Evolutionary conservation across 2,113 vertebrate genomes (phyloP), one percentile per base, ranked within the genome.

Genomic region (Carassius carassius): DNA sequence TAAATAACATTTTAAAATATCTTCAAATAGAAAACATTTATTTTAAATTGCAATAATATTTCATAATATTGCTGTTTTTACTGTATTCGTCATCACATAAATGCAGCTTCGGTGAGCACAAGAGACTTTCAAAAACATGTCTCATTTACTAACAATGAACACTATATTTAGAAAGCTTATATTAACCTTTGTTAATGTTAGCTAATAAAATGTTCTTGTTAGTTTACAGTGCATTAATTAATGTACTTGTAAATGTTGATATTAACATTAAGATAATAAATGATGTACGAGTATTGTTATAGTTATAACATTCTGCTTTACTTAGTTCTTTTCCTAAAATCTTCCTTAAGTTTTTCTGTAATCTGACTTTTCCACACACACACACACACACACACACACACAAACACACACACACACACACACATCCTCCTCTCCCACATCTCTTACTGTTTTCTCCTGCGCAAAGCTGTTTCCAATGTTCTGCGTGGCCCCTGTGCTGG

Each of bases 381-480:
- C 65, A 8, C 35, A 35, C 54, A n/a, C 69, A 13, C 54, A 35
- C 29, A 3, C 65, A 37, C 65, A 8, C 35, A 35, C 54, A n/a
- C 69, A n/a, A n/a, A n/a, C n/a, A n/a, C n/a, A n/a, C n/a, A n/a
- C n/a, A n/a, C n/a, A n/a, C n/a, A n/a, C n/a, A n/a, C n/a, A n/a
- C n/a, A n/a, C n/a, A 54, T 35, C 19, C 49, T 29, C 19, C 23
- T 25, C 25, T 54, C 70, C 32, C 63, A 75, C 17, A 41, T 80
- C 37, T 23, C 86, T 81, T 85, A 74, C 65, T 47, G 37, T 79
- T 73, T 37, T 72, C 8, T 82, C 37, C 74, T 65, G 77, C 32
- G 75, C 41, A 86, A 88, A 89, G 85, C 89, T 90, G 84, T 87
- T 92, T 85, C 85, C 79, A 92, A 89, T 90, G 83, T 90, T 89